Evolutionary conservation across 2,113 vertebrate genomes (phyloP).

Genomic region (Phainopepla nitens): DNA sequence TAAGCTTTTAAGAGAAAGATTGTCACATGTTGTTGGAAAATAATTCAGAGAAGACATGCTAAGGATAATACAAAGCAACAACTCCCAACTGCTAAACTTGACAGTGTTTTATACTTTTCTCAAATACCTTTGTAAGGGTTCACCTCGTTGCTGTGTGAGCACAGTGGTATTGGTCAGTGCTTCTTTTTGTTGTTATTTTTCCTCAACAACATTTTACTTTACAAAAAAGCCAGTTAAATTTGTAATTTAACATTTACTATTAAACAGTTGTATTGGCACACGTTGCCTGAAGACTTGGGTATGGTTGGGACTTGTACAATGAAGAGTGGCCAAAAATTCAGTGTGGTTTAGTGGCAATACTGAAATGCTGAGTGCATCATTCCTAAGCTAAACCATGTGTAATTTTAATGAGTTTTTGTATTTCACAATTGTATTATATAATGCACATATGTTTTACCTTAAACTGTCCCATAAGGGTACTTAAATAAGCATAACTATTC

Average conservation of each 20-base stretch:
- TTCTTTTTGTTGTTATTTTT: neutral
- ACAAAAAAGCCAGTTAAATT: neutral
- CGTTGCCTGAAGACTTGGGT: neutral
- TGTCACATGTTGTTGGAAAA: neutral
- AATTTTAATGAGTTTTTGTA: neutral
- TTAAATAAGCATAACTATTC: neutral
- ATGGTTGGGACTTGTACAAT: neutral
- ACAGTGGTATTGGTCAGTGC: neutral
- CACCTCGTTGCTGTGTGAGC: neutral
- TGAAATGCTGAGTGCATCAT: accelerated
- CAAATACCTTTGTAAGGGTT: neutral
- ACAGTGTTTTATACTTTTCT: neutral
- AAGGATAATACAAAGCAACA: neutral
- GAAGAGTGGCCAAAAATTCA: neutral
- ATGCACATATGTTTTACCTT: neutral
- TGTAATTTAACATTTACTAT: neutral
- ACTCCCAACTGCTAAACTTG: neutral
- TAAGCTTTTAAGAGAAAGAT: neutral
- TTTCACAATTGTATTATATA: neutral
- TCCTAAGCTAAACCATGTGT: neutral
- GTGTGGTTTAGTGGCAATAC: neutral
- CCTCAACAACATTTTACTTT: neutral
- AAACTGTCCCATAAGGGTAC: neutral
- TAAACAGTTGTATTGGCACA: neutral
- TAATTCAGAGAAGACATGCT: neutral